phyloP scores from a whole-genome alignment of 2,888 invertebrate species.

The Chrysodeixis includens region DNA sequence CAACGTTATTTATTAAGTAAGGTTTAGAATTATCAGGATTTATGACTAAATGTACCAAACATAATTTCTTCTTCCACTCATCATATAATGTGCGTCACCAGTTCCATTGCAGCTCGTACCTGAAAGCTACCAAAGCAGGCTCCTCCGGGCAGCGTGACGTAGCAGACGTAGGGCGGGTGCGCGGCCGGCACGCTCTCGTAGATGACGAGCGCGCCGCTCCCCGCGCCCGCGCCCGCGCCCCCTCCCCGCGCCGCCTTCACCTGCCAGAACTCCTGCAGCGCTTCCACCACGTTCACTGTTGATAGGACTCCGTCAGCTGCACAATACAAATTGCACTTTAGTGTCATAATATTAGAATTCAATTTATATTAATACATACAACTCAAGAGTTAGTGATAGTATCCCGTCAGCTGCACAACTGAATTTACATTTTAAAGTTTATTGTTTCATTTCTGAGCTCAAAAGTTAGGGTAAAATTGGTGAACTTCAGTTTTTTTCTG shows the following conservation, averaged over 20 bases:
- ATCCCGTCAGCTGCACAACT: too few species aligned
- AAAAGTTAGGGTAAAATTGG: too few species aligned
- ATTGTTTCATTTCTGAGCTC: too few species aligned
- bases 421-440: too few species aligned
- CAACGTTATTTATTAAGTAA: too few species aligned
- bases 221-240: conserved; percentile 90
- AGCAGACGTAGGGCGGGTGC: conserved; percentile 97
- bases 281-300: conserved; percentile 98
- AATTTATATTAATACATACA: background rate
- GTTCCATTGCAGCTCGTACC: too few species aligned
- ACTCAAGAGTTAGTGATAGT: background rate
- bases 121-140: conserved; percentile 99
- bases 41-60: too few species aligned
- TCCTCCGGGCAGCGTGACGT: conserved; percentile 97
- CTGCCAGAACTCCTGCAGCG: conserved; percentile 99
- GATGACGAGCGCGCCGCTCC: conserved; percentile 97
- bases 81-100: too few species aligned
- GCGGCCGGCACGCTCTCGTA: conserved; percentile 98
- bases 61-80: too few species aligned
- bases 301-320: conserved; percentile 84
- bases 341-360: background rate
- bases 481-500: too few species aligned
- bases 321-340: background rate
- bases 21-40: too few species aligned
- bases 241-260: conserved; percentile 96